Evolutionary conservation across 2,888 invertebrate species (phyloP).

Genomic region (Metacarcinus magister): DNA sequence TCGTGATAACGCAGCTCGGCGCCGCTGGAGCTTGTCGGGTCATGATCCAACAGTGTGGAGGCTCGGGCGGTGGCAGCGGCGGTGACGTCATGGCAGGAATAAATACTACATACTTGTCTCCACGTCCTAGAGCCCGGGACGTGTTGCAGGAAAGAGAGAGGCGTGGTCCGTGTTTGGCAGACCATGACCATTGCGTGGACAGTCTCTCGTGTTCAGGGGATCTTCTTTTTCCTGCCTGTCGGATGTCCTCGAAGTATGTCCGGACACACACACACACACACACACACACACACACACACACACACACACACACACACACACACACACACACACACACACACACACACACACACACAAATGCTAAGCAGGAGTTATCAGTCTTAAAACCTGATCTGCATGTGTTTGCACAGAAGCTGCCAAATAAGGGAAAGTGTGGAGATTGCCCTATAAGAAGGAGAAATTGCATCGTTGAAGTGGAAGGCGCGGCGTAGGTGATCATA

Average conservation of each 20-base stretch:
- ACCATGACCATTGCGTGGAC: not conserved
- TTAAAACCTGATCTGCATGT: not conserved
- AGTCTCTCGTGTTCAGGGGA: not conserved
- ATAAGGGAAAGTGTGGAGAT: not conserved
- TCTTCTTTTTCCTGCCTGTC: not conserved
- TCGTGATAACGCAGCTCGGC: conserved; percentile 26
- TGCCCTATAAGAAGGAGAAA: not conserved
- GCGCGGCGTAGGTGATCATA: not conserved
- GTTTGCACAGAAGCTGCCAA: conserved; percentile 8
- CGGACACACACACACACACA: not conserved
- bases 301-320: conserved; percentile 35
- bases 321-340: conserved; percentile 34
- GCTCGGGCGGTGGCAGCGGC: not conserved
- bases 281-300: conserved; percentile 35
- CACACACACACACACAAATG: not conserved
- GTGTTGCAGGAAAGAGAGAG: not conserved
- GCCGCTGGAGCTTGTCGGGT: not conserved
- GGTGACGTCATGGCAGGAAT: not conserved
- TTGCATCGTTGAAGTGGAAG: not conserved
- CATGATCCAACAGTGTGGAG: conserved; percentile 10
- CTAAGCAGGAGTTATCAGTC: not conserved
- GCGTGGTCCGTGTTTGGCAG: not conserved
- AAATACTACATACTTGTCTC: not conserved
- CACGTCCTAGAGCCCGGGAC: not conserved
- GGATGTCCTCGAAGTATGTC: not conserved